Conservation (phyloP, 2,797 vertebrate species). For the Scarus forsteni region DNA sequence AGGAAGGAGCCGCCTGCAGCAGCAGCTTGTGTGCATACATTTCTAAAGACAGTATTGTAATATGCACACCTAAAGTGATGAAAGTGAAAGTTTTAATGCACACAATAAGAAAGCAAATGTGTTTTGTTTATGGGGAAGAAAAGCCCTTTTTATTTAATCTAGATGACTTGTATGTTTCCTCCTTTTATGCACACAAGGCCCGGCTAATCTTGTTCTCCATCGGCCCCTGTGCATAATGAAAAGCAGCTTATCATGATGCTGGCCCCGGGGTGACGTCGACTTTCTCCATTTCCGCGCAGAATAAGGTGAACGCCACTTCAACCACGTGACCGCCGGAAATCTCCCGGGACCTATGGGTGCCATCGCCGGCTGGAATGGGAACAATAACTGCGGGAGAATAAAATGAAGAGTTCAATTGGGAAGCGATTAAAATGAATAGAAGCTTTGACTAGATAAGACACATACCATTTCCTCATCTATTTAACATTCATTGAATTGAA, state of each 20-base stretch:
- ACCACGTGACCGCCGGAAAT: slow-evolving; percentile 74
- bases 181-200: slow-evolving; percentile 72
- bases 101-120: slow-evolving; percentile 62
- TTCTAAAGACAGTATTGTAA: not conserved
- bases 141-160: slow-evolving; percentile 75
- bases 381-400: slow-evolving; percentile 76
- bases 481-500: slow-evolving; percentile 99
- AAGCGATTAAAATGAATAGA: slow-evolving; percentile 96
- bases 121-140: slow-evolving; percentile 61
- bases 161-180: slow-evolving; percentile 75
- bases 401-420: slow-evolving; percentile 90
- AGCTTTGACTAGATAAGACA: slow-evolving; percentile 92
- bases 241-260: slow-evolving; percentile 81
- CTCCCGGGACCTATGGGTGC: slow-evolving; percentile 73
- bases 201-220: slow-evolving; percentile 79
- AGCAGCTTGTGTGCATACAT: not conserved
- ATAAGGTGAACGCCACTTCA: slow-evolving; percentile 77
- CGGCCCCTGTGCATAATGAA: slow-evolving; percentile 84
- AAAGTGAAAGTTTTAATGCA: slow-evolving; percentile 66
- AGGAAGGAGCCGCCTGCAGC: slow-evolving; percentile 26
- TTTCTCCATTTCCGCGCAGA: slow-evolving; percentile 69
- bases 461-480: slow-evolving; percentile 92
- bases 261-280: slow-evolving; percentile 81
- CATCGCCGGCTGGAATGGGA: slow-evolving; percentile 60
- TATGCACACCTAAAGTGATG: slow-evolving; percentile 25